Percentiles rank a stretch among this genome's conserved stretches.
phyloP scores from a whole-genome alignment of 2,888 invertebrate genomes.

The Platycheirus albimanus region DNA sequence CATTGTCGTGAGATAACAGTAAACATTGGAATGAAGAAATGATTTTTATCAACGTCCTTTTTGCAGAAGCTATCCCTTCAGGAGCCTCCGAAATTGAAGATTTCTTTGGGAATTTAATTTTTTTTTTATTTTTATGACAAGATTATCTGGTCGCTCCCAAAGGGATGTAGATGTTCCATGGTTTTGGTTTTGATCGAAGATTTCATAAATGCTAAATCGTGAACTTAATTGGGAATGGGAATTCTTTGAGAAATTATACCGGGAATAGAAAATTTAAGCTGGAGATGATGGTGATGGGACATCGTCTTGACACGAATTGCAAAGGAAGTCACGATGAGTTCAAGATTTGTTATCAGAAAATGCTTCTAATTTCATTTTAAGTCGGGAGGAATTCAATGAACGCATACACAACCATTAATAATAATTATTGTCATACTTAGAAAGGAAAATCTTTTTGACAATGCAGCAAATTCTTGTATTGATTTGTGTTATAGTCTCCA shows the following conservation, averaged over 20 bases:
- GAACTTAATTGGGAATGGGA: conserved; percentile 45
- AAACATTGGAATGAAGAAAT: conserved; percentile 29
- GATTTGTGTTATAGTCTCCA: too few relatives aligned
- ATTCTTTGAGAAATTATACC: background rate
- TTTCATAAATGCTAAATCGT: conserved; percentile 37
- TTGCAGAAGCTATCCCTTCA: conserved; percentile 38
- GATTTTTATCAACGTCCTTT: conserved; percentile 56
- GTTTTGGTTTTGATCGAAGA: conserved; percentile 42
- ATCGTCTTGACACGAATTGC: conserved; percentile 20
- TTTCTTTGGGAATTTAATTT: conserved; percentile 14
- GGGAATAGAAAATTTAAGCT: background rate
- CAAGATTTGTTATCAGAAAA: background rate
- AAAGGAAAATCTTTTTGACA: too few relatives aligned
- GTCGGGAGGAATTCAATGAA: too few relatives aligned
- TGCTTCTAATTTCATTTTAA: too few relatives aligned
- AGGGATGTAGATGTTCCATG: conserved; percentile 31
- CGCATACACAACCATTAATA: too few relatives aligned
- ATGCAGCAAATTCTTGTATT: too few relatives aligned
- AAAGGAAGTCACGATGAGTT: conserved; percentile 19
- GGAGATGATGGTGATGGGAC: conserved; percentile 1
- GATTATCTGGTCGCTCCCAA: conserved; percentile 17
- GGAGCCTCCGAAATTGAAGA: too few relatives aligned
- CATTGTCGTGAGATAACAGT: conserved; percentile 64
- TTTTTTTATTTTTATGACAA: conserved; percentile 22
- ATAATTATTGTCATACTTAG: too few relatives aligned